Evolutionary conservation across 1,140 invertebrate species (phyloP).

Genomic region (Ostrea edulis): DNA sequence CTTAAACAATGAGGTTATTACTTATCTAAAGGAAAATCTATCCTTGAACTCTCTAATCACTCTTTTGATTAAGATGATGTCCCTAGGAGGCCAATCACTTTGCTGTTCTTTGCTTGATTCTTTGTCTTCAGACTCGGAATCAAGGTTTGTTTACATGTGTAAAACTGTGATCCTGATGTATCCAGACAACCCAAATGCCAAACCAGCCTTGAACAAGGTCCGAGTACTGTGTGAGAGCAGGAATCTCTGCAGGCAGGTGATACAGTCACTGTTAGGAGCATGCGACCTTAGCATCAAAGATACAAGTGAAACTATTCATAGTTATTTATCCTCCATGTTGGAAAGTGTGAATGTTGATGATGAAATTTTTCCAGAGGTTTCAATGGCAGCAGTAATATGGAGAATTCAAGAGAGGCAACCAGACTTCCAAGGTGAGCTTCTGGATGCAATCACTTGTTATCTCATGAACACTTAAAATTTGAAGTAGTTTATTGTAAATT

Average conservation of each 20-base stretch:
- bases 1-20: neutral
- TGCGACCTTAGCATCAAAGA: neutral
- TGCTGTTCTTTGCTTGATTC: conserved; percentile 1
- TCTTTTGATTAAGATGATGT: neutral
- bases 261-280: neutral
- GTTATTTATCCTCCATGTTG: conserved; percentile 1
- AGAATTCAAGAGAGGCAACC: conserved; percentile 19
- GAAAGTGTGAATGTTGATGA: neutral
- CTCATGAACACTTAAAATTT: no score
- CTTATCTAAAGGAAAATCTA: neutral
- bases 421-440: neutral
- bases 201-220: neutral
- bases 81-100: neutral
- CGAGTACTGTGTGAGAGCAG: neutral
- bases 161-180: neutral
- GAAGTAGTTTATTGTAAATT: neutral
- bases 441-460: no score
- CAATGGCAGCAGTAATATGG: neutral
- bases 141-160: neutral
- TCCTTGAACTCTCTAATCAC: neutral
- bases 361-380: conserved; percentile 1
- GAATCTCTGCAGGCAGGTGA: neutral
- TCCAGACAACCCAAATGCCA: neutral
- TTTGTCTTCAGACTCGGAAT: conserved; percentile 2
- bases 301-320: neutral